Conservation (phyloP, 2,888 invertebrate species). For the Ariolimax columbianus region DNA sequence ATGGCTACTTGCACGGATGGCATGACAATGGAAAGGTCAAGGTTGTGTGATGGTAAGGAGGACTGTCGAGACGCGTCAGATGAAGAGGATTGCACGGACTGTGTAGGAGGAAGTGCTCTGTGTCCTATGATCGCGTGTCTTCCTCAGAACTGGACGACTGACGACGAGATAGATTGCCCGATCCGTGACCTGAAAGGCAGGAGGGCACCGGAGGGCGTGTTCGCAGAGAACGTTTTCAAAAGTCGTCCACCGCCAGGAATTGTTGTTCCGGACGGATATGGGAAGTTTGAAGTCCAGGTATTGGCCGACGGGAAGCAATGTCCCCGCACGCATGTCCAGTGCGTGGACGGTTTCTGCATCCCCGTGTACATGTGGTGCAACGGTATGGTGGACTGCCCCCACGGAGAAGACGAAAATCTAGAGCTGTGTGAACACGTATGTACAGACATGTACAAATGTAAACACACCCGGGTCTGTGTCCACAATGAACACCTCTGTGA, state of each 20-base stretch:
- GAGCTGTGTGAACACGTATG: constrained; percentile 36
- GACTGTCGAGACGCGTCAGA: constrained; percentile 69
- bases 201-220: background rate
- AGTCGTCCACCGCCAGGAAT: constrained; percentile 36
- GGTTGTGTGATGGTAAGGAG: constrained; percentile 60
- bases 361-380: constrained; percentile 53
- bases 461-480: constrained; percentile 45
- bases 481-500: constrained; percentile 48
- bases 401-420: constrained; percentile 46
- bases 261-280: constrained; percentile 51
- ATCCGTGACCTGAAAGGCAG: constrained; percentile 20
- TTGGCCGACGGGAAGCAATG: background rate
- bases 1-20: constrained; percentile 38
- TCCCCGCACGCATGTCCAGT: constrained; percentile 41
- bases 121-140: constrained; percentile 49
- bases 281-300: constrained; percentile 38
- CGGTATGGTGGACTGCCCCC: constrained; percentile 44
- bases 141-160: constrained; percentile 30
- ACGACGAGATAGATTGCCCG: constrained; percentile 38
- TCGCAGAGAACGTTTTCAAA: background rate
- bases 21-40: constrained; percentile 26
- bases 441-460: constrained; percentile 45
- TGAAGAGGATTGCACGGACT: constrained; percentile 58
- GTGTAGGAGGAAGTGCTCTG: constrained; percentile 16
- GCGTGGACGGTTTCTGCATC: constrained; percentile 44